Conservation (phyloP, 2,797 vertebrate species). For the Melanotaenia pygmaea region DNA sequence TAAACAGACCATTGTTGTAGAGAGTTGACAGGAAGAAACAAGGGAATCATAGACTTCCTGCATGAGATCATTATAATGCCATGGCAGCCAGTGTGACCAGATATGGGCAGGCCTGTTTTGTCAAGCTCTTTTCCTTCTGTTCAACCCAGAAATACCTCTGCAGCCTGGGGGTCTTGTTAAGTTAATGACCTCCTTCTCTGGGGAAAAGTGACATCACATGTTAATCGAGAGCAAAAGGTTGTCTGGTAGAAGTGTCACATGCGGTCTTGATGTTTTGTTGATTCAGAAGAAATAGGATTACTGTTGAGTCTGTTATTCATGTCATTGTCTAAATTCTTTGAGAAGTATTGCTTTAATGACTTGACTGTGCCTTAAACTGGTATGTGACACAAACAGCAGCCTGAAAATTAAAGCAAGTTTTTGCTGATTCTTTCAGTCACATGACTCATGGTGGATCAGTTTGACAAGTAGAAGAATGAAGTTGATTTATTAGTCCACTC, state of each 20-base stretch:
- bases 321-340: neutral
- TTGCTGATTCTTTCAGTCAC: constrained; percentile 22
- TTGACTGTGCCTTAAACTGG: constrained; percentile 30
- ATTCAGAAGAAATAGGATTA: constrained; percentile 25
- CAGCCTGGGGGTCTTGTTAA: constrained; percentile 72
- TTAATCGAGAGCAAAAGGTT: constrained; percentile 64
- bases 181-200: constrained; percentile 70
- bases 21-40: constrained; percentile 81
- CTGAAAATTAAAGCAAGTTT: constrained; percentile 16
- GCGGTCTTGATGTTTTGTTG: constrained; percentile 51
- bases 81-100: constrained; percentile 72
- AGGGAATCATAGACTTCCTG: constrained; percentile 81
- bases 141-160: constrained; percentile 76
- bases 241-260: constrained; percentile 58
- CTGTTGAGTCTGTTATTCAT: constrained; percentile 23
- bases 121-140: constrained; percentile 78
- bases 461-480: constrained; percentile 36
- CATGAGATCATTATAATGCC: constrained; percentile 81
- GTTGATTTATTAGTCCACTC: constrained; percentile 48
- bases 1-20: constrained; percentile 82
- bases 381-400: constrained; percentile 10
- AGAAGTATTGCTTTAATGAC: constrained; percentile 31
- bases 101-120: constrained; percentile 78
- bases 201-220: constrained; percentile 78
- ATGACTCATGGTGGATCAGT: constrained; percentile 33